Base-by-base conservation (phyloP, 2,797 vertebrate genomes). In the Lemur catta region DNA sequence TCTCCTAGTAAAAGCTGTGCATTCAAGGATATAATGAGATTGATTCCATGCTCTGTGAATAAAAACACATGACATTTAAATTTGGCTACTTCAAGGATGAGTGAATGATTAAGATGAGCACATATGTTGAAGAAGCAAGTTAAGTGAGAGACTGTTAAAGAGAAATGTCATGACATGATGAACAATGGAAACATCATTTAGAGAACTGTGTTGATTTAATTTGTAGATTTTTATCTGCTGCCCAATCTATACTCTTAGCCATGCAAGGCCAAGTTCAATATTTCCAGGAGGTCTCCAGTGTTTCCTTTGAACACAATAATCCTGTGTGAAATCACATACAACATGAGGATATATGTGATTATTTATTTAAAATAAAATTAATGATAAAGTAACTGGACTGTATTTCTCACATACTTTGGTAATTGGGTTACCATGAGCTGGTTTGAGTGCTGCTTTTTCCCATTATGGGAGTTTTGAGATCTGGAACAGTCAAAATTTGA, bases 21-120 rank as follows among this genome's bases (percentile, higher is more conserved):
- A 86, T 96, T 94, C 84, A n/a, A 93, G 97, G 93, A 91, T 95
- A 95, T 97, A 98, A 97, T 97, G 96, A 98, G 96, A 98, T 98
- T 96, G 97, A 98, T 96, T 97, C 86, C 57, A 55, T 71, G 93
- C 82, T 97, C 86, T 95, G 82, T 55, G 94, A 97, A 95, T 97
- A 96, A 98, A 98, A 98, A 97, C 79, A 95, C 82, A 59, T n/a
- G 89, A 78, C 97, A 96, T 96, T 98, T 97, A 97, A 97, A 97
- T 87, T 24, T 91, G 96, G 92, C 12, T 59, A 69, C 69, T 95
- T 97, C 55, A 84, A 92, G 97, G 96, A 97, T 92, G 94, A 95
- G 78, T 84, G 81, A 84, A 46, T 91, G 92, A 74, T 91, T 96
- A 24, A 87, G 95, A 97, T 61, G 90, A 98, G 89, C 33, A 89